A percentile compares a stretch with the other conserved stretches of the same genome.
phyloP scores from a whole-genome alignment of 2,113 vertebrate genomes.

The Paracanthobrama guichenoti region DNA sequence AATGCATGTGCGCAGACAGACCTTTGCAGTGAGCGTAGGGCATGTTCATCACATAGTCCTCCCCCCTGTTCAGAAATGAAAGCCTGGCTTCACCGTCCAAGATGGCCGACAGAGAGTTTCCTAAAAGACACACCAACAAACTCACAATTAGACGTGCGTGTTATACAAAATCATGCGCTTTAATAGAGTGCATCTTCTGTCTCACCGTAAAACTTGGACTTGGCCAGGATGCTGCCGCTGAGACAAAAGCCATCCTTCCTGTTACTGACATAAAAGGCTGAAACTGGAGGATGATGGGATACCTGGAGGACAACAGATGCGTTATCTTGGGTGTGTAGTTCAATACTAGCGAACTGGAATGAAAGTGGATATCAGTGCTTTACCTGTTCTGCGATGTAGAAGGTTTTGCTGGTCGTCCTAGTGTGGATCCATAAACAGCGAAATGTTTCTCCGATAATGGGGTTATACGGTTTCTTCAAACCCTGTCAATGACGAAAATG shows the following conservation, averaged over 20 bases:
- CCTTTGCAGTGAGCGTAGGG: slow-evolving; percentile 99
- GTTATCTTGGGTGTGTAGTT: background rate
- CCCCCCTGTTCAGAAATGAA: slow-evolving; percentile 92
- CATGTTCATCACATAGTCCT: slow-evolving; percentile 98
- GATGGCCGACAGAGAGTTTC: slow-evolving; percentile 96
- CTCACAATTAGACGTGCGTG: background rate
- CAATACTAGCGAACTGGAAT: background rate
- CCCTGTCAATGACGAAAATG: slow-evolving; percentile 75
- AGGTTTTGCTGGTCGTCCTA: slow-evolving; percentile 95
- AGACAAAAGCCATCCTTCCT: slow-evolving; percentile 98
- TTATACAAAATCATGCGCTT: background rate
- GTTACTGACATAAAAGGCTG: slow-evolving; percentile 97
- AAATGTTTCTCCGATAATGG: slow-evolving; percentile 95
- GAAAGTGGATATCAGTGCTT: background rate
- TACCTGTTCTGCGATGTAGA: slow-evolving; percentile 98
- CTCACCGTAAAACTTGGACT: slow-evolving; percentile 98
- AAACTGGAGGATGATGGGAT: slow-evolving; percentile 97
- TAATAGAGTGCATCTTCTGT: background rate
- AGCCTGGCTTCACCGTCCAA: slow-evolving; percentile 93
- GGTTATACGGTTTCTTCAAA: slow-evolving; percentile 98
- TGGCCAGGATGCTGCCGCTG: slow-evolving; percentile 97
- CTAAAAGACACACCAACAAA: slow-evolving; percentile 72
- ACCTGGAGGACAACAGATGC: slow-evolving; percentile 73
- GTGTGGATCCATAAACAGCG: slow-evolving; percentile 97
- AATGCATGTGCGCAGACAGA: slow-evolving; percentile 59